These are phyloP conservation scores for Drosophila seclusa DNA, from an alignment of 2,888 invertebrate species.

Conservation along the genomic window DNA sequence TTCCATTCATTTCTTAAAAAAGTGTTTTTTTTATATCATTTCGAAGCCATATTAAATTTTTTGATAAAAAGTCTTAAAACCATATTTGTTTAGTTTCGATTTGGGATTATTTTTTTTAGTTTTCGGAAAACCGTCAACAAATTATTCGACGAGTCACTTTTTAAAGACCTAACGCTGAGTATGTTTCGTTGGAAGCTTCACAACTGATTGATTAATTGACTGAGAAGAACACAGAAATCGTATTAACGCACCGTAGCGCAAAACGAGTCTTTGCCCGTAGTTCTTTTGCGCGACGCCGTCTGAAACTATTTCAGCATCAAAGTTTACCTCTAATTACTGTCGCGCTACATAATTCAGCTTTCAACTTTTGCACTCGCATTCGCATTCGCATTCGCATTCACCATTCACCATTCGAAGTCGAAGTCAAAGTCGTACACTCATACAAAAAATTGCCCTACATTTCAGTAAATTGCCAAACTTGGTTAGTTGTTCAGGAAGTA, in stretches of 20 bases:
- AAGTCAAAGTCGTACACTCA: not conserved
- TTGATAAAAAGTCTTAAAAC: not conserved
- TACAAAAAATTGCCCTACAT: not conserved
- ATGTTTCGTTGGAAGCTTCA: not conserved
- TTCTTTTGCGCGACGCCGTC: conserved; percentile 34
- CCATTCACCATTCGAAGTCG: conserved; percentile 3
- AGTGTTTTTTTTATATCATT: no score
- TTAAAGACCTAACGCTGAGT: not conserved
- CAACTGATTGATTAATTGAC: conserved; percentile 21
- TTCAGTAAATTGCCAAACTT: not conserved
- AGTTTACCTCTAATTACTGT: conserved; percentile 76
- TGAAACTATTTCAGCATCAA: conserved; percentile 73
- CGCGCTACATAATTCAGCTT: conserved; percentile 74
- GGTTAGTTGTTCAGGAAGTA: not conserved
- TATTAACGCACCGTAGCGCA: not conserved
- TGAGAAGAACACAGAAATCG: not conserved
- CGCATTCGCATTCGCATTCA: conserved; percentile 3
- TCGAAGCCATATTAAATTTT: not conserved
- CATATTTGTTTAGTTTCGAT: not conserved
- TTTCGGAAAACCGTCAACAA: not conserved
- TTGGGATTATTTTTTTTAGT: not conserved
- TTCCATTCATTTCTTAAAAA: not conserved
- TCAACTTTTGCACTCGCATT: conserved; percentile 52
- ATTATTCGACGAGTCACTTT: not conserved
- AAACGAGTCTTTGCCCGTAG: conserved; percentile 5